These are phyloP conservation scores for Drosophila azteca DNA, from an alignment of 1,140 invertebrate species.

Conservation along the genomic window DNA sequence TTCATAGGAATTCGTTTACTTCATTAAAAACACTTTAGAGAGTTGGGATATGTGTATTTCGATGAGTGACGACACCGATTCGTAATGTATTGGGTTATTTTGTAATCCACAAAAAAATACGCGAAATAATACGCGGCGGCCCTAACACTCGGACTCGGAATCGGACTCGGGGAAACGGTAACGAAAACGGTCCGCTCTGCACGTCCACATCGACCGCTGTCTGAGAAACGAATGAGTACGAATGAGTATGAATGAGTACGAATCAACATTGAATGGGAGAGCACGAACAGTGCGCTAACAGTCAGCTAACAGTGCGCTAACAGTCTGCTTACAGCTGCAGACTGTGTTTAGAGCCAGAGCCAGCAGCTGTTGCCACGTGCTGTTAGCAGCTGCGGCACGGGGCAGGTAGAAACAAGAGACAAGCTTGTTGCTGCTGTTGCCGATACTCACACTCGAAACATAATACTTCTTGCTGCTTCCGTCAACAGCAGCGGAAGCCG, in stretches of 20 bases:
- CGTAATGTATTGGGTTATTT: slow-evolving; percentile 16
- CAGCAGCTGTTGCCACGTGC: slow-evolving; percentile 49
- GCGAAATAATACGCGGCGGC: slow-evolving; percentile 57
- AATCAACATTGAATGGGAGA: neutral
- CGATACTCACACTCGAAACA: slow-evolving; percentile 16
- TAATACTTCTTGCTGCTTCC: slow-evolving; percentile 29
- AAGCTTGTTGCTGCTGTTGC: slow-evolving; percentile 47
- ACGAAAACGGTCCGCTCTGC: slow-evolving; percentile 19
- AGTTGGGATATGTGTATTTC: slow-evolving; percentile 32
- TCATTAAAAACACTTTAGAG: slow-evolving; percentile 24
- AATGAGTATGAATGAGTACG: slow-evolving; percentile 35
- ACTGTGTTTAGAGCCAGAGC: too few relatives aligned
- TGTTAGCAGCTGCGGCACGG: slow-evolving; percentile 60
- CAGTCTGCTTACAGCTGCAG: too few relatives aligned
- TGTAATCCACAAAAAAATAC: slow-evolving; percentile 38
- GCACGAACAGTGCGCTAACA: slow-evolving; percentile 17
- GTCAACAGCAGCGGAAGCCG: slow-evolving; percentile 16
- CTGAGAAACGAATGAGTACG: slow-evolving; percentile 44
- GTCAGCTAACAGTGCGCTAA: slow-evolving; percentile 16
- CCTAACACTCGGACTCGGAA: slow-evolving; percentile 27
- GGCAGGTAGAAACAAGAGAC: slow-evolving; percentile 22
- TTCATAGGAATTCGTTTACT: slow-evolving; percentile 40
- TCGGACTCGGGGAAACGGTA: neutral
- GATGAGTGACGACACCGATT: slow-evolving; percentile 48
- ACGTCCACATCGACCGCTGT: slow-evolving; percentile 42